Percentiles rank a stretch among this genome's conserved stretches.
Conservation (phyloP, 1,140 invertebrate genomes). For the Cecropterus lyciades region DNA sequence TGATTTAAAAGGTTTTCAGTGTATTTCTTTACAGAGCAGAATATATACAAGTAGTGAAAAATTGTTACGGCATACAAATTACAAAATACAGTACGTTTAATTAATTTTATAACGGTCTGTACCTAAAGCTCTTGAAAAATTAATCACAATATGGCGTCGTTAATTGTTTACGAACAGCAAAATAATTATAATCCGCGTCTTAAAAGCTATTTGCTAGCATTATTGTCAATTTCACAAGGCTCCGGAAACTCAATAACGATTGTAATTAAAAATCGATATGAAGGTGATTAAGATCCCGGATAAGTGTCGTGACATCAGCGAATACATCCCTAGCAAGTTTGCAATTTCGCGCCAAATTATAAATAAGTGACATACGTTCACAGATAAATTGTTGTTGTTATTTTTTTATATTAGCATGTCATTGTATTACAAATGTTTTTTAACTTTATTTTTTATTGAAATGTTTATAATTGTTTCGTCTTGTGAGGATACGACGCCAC, state of each 20-base stretch:
- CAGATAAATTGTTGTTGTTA: not conserved
- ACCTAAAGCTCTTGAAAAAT: constrained; percentile 1
- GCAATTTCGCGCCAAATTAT: constrained; percentile 18
- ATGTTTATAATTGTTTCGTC: not conserved
- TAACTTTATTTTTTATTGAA: not conserved
- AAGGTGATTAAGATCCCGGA: constrained; percentile 23
- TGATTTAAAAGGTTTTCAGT: constrained; percentile 7
- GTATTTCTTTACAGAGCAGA: not conserved
- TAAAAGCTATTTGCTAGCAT: constrained; percentile 32
- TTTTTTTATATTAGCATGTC: not conserved
- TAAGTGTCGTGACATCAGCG: constrained; percentile 13
- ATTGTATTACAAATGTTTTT: not conserved
- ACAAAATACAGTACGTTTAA: not conserved
- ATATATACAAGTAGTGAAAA: too few relatives aligned
- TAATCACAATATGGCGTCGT: not conserved
- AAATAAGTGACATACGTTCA: not conserved
- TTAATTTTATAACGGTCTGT: too few relatives aligned
- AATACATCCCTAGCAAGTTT: not conserved
- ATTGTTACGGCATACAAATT: too few relatives aligned
- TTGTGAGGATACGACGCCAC: not conserved
- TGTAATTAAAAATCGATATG: constrained; percentile 34
- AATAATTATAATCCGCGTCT: constrained; percentile 25
- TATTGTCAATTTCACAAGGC: constrained; percentile 32
- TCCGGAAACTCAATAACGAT: constrained; percentile 22
- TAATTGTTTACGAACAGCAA: not conserved